These are phyloP conservation scores for Zosterops pallidus DNA, from an alignment of 2,113 vertebrate genomes.

Conservation along the genomic window DNA sequence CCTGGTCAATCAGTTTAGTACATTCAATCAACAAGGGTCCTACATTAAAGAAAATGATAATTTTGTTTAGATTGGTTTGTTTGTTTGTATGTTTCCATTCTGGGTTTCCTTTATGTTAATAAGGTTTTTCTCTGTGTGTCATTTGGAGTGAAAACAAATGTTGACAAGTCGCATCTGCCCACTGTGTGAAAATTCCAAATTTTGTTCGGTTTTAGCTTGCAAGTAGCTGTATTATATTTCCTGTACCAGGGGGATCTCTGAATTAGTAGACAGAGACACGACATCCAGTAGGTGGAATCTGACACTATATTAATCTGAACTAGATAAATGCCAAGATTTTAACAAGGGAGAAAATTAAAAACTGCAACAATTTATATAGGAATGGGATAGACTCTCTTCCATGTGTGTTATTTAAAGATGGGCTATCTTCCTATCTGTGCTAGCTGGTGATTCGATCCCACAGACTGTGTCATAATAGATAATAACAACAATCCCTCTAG, in stretches of 20 bases:
- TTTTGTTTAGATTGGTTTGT: not conserved
- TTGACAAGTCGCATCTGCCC: conserved; percentile 3
- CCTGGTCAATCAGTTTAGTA: not conserved
- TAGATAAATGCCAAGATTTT: conserved; percentile 40
- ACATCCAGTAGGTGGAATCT: conserved; percentile 46
- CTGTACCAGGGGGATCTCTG: not conserved
- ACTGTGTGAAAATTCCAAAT: conserved; percentile 52
- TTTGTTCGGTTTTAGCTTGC: conserved; percentile 20
- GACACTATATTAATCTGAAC: conserved; percentile 37
- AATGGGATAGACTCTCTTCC: not conserved
- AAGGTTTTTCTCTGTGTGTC: not conserved
- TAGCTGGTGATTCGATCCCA: not conserved
- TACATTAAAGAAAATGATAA: not conserved
- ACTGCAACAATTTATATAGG: not conserved
- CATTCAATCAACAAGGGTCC: not conserved
- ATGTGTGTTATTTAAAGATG: not conserved
- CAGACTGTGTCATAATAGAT: not conserved
- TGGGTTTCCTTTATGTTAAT: not conserved
- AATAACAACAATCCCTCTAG: not conserved
- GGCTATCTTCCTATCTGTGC: not conserved
- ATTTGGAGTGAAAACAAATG: conserved; percentile 9
- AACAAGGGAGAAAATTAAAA: conserved; percentile 19
- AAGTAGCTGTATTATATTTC: conserved; percentile 45
- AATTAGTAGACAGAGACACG: not conserved
- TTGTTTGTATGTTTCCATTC: not conserved